A percentile compares a stretch with the other conserved stretches of the same genome.
These are phyloP conservation scores for Botia kubotai DNA, from an alignment of 2,797 vertebrate species.

Conservation along the genomic window DNA sequence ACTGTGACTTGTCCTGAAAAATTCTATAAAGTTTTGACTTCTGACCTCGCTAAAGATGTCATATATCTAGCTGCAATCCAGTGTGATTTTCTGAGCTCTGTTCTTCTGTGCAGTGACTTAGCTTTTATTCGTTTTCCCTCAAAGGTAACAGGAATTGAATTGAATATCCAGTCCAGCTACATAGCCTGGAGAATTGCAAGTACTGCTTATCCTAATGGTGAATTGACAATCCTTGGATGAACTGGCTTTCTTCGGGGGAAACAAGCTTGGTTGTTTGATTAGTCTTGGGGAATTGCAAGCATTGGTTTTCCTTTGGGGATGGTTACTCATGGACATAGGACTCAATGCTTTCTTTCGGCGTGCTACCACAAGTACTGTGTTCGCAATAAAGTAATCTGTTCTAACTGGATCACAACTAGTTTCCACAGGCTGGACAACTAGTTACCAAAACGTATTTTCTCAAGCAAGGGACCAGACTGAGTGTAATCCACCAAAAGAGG, in stretches of 20 bases:
- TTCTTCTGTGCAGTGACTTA: conserved; percentile 17
- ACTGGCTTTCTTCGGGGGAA: conserved; percentile 36
- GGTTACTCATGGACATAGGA: conserved; percentile 8
- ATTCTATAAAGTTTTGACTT: conserved; percentile 10
- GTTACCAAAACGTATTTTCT: neutral
- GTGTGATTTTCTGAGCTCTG: conserved; percentile 11
- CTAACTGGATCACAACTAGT: neutral
- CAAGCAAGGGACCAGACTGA: neutral
- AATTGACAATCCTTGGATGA: conserved; percentile 48
- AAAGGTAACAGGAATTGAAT: conserved; percentile 38
- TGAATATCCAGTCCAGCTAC: conserved; percentile 31
- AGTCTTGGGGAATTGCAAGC: conserved; percentile 36
- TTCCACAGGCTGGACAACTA: neutral
- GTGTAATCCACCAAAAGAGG: neutral
- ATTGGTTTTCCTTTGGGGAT: conserved; percentile 29
- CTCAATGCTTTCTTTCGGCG: neutral
- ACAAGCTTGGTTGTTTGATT: conserved; percentile 43
- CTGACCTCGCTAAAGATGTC: neutral
- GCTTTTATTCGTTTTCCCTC: conserved; percentile 27
- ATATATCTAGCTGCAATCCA: conserved; percentile 4
- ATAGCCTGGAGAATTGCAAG: conserved; percentile 35
- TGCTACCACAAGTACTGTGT: neutral
- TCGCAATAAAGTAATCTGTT: neutral
- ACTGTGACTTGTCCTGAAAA: neutral
- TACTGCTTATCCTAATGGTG: conserved; percentile 42